Evolutionary conservation across 2,113 vertebrate genomes (phyloP), one percentile per base, ranked within the genome.

Genomic region (Syngnathus typhle): DNA sequence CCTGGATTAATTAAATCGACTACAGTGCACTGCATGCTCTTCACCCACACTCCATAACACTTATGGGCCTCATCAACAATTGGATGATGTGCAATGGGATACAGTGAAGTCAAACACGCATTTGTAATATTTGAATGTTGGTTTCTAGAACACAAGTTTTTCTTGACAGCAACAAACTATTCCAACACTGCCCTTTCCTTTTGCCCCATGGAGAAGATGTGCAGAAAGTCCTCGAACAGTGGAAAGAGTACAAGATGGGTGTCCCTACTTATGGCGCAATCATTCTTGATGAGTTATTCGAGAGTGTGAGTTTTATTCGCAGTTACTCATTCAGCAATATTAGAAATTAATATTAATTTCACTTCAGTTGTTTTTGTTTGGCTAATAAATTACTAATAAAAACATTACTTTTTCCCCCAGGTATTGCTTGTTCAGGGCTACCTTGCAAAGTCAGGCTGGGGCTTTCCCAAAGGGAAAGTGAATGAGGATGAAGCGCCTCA

Each of bases 221-320:
- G 67, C 95, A 98, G 77, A 98, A 95, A 61, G 91, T 99, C 87
- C 91, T 99, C 61, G 95, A 98, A 21, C 93, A 98, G 69, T 99
- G 96, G 97, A 99, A 99, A 86, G 97, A 98, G 82, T 98, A 98
- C 76, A 99, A 99, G 91, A 98, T 99, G 95, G 97, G 97, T 70
- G 97, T 99, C 18, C 97, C 97, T 21, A 98, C 97, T 1, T 98
- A 96, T 71, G 97, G 97, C 83, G 97, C 96, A 47, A 99, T 98
- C 88, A 99, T 99, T 88, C 91, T 99, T 0, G 95, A 99, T 87
- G 95, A 98, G 83, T 91, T 93, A 9, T 91, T 96, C 79, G 96
- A 98, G 90, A 94, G 94, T 83, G 96, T 96, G 87, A 93, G 95
- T 52, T 41, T 27, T 54, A 5, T 36, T 36, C 27, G 15, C 52